phyloP scores from a whole-genome alignment of 2,113 vertebrate genomes.

The Calidris pygmaea region DNA sequence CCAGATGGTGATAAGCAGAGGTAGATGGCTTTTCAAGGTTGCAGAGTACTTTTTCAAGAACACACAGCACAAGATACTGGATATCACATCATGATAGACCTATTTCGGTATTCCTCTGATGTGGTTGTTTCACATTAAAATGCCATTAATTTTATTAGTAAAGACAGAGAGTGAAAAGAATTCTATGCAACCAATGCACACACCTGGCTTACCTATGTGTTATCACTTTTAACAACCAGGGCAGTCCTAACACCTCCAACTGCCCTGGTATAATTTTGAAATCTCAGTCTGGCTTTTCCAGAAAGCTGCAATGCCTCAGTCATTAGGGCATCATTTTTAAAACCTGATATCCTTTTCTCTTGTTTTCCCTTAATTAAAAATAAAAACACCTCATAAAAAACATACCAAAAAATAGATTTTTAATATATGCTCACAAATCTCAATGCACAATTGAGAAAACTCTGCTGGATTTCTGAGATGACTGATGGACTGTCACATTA shows the following conservation, averaged over 20 bases:
- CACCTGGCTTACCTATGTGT: not conserved
- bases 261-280: not conserved
- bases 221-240: not conserved
- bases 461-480: not conserved
- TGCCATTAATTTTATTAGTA: not conserved
- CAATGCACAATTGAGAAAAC: fast-evolving
- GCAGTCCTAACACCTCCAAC: not conserved
- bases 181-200: not conserved
- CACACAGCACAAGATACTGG: not conserved
- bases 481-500: not conserved
- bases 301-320: not conserved
- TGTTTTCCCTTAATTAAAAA: not conserved
- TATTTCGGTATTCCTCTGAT: not conserved
- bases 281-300: not conserved
- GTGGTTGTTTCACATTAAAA: not conserved
- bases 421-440: not conserved
- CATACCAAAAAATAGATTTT: not conserved
- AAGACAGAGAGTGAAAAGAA: not conserved
- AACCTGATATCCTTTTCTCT: fast-evolving
- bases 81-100: not conserved
- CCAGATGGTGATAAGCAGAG: not conserved
- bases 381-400: not conserved
- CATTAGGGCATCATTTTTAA: not conserved
- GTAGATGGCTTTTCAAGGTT: not conserved
- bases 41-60: not conserved